Evolutionary conservation across 2,797 vertebrate genomes (phyloP).

Genomic region (Sebastolobus altivelis): DNA sequence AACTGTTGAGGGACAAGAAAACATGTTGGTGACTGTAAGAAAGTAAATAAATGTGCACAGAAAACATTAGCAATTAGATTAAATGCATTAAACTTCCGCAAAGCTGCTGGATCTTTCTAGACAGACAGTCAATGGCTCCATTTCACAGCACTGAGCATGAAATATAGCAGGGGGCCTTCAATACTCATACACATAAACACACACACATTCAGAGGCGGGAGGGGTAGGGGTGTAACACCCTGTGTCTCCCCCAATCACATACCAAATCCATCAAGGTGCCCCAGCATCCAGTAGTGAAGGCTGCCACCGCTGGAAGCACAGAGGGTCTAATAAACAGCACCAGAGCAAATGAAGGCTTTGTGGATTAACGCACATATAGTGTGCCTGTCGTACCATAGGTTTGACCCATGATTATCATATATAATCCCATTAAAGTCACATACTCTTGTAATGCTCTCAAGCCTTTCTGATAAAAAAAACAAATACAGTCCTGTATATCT

Average conservation of each 20-base stretch:
- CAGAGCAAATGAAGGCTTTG: constrained; percentile 48
- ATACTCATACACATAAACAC: constrained; percentile 31
- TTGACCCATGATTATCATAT: constrained; percentile 48
- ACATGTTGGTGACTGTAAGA: not conserved
- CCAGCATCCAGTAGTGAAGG: constrained; percentile 54
- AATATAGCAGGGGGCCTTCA: constrained; percentile 25
- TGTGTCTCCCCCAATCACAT: constrained; percentile 83
- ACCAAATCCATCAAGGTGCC: constrained; percentile 82
- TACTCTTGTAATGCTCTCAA: not conserved
- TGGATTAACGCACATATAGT: constrained; percentile 38
- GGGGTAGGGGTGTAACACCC: constrained; percentile 67
- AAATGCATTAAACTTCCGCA: constrained; percentile 41
- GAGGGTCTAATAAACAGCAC: constrained; percentile 60
- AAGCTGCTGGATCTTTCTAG: constrained; percentile 28
- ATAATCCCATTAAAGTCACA: constrained; percentile 57
- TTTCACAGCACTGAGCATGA: constrained; percentile 49
- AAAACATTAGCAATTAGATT: constrained; percentile 4
- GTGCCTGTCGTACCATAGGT: constrained; percentile 11
- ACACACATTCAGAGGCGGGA: constrained; percentile 40
- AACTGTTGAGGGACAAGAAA: not conserved
- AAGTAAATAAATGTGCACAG: not conserved
- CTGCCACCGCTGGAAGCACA: constrained; percentile 58
- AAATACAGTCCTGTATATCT: not conserved
- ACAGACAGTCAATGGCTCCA: constrained; percentile 17
- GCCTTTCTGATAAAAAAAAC: constrained; percentile 1